Evolutionary conservation across 2,113 vertebrate species (phyloP).

Genomic region (Scortum barcoo): DNA sequence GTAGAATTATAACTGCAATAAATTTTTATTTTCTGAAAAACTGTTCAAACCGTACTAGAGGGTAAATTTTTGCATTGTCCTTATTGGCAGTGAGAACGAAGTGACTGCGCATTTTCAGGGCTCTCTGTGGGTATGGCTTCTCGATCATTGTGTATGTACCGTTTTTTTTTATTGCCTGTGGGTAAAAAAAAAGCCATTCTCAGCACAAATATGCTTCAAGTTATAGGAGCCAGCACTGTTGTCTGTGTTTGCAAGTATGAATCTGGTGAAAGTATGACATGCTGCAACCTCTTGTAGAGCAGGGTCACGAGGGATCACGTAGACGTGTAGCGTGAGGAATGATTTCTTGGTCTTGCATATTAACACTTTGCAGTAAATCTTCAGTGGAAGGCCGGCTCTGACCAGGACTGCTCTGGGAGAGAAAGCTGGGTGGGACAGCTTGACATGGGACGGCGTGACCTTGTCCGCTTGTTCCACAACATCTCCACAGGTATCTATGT

Average conservation of each 20-base stretch:
- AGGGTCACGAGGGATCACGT: slow-evolving; percentile 10
- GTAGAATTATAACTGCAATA: too few relatives aligned
- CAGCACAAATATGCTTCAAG: too few relatives aligned
- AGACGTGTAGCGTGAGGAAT: slow-evolving; percentile 26
- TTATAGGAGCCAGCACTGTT: background rate
- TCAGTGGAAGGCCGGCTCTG: background rate
- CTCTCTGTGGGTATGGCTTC: background rate
- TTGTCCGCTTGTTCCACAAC: slow-evolving; percentile 2
- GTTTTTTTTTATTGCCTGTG: background rate
- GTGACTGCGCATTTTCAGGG: background rate
- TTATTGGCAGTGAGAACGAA: background rate
- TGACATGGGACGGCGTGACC: slow-evolving; percentile 16
- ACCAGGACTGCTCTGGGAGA: slow-evolving; percentile 13
- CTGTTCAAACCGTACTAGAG: background rate
- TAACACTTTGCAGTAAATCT: slow-evolving; percentile 18
- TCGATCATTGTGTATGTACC: background rate
- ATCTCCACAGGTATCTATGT: background rate
- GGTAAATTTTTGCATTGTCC: background rate
- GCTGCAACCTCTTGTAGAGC: slow-evolving; percentile 11
- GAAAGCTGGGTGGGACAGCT: background rate
- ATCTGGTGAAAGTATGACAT: background rate
- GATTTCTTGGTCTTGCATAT: slow-evolving; percentile 22
- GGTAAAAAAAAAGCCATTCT: background rate
- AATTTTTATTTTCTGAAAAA: background rate
- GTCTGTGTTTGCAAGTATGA: background rate